Evolutionary conservation across 2,888 invertebrate genomes (phyloP), one percentile per base, ranked within the genome.

Genomic region (Nomada flava): DNA sequence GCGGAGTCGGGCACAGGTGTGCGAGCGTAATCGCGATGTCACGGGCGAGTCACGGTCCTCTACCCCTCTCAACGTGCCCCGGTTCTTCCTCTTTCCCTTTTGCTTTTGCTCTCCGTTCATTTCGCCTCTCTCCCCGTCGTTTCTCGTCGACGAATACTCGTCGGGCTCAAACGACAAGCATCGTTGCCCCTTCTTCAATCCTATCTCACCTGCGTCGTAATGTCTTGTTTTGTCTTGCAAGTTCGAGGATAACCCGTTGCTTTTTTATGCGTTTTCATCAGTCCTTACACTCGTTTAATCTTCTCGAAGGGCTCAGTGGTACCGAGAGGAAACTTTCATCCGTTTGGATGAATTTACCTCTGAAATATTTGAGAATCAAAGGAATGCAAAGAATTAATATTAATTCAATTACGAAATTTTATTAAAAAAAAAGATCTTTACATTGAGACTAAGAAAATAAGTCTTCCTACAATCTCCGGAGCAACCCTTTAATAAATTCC

Each of bases 11-110:
- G 90, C 90, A 91, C 92, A 92, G 92, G 92, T 92, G 93, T 90
- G 91, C 92, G 92, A 92, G 88, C 88, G 92, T 92, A 93, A 93
- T 93, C 93, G 92, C 92, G 91, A 92, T 93, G 92, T 92, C 93
- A 92, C 91, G 93, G 92, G 76, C 92, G 86, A 92, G 92, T 90
- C 92, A 90, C 91, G 91, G 91, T 87, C 90, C 87, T 87, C 88
- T 79, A 59, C 69, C 72, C 76, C 76, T 78, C 81, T 74, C 53
- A 42, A 63, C 64, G 67, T 79, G 47, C 64, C 44, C 72, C 57
- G 55, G 59, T 59, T 72, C 69, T 44, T 67, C 68, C 68, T 84
- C 84, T 70, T 71, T 78, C 59, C 83, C 81, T 60, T 42, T 55
- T 20, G 29, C 50, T 15, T 60, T 64, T 79, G 82, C 67, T 59